Evolutionary conservation across 2,888 invertebrate genomes (phyloP).

Genomic region (Coleophora deauratella): DNA sequence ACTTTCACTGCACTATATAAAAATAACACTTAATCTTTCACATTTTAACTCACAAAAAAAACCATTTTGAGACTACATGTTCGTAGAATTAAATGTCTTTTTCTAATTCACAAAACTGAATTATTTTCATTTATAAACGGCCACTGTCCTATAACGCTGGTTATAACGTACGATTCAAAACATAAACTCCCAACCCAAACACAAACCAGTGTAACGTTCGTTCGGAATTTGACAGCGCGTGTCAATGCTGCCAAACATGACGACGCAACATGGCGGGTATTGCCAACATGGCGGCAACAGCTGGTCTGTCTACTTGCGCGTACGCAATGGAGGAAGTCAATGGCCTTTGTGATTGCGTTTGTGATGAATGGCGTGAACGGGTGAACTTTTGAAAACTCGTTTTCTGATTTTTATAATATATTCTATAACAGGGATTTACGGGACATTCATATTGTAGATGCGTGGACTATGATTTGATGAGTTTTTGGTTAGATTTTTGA

Average conservation of each 20-base stretch:
- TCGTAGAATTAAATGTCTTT: slow-evolving; percentile 23
- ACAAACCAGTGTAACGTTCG: slow-evolving; percentile 56
- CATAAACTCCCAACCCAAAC: too few relatives aligned
- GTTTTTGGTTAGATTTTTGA: too few relatives aligned
- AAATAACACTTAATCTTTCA: slow-evolving; percentile 16
- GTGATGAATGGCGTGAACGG: slow-evolving; percentile 44
- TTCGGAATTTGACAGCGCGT: slow-evolving; percentile 43
- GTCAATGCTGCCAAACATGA: slow-evolving; percentile 34
- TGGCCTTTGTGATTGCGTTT: slow-evolving; percentile 25
- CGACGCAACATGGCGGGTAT: slow-evolving; percentile 16
- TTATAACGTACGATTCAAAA: slow-evolving; percentile 44
- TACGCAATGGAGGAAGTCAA: slow-evolving; percentile 18
- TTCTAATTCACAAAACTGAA: slow-evolving; percentile 40
- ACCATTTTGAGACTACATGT: slow-evolving; percentile 4
- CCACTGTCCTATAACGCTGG: slow-evolving; percentile 21
- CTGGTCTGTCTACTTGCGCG: slow-evolving; percentile 6
- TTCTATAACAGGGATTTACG: neutral
- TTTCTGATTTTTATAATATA: neutral
- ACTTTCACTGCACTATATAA: slow-evolving; percentile 37
- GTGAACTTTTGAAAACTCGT: slow-evolving; percentile 37
- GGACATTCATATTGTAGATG: too few relatives aligned
- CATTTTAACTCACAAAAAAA: slow-evolving; percentile 9
- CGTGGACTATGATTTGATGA: too few relatives aligned
- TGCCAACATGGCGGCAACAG: slow-evolving; percentile 23
- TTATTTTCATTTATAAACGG: slow-evolving; percentile 18